Evolutionary conservation across 2,888 invertebrate species (phyloP), one percentile per base, ranked within the genome.

Genomic region (Drosophila mulleri): DNA sequence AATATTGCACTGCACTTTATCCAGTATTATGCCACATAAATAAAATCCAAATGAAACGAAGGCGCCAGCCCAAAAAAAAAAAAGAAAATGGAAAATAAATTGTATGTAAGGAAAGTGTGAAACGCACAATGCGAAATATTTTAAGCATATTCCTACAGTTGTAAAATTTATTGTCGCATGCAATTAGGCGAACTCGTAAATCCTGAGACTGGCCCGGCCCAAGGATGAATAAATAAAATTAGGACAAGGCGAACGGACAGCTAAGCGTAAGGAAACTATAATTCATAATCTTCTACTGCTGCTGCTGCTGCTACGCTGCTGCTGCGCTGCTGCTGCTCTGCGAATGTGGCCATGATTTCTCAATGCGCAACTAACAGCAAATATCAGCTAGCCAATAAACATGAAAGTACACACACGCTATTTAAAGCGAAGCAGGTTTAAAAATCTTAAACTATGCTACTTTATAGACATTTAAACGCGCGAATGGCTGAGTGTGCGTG

Each of bases 111-210:
- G 57, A 69, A 57, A 45, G 56, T 63, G 41, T 18, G 44, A 53
- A 47, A 61, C 61, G 52, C 58, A 41, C 44, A 72, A 66, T 72
- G 59, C 73, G 56, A 80, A 80, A 80, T 78, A 77, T 88, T 75
- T 74, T 67, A 74, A 78, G 76, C 79, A 86, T 88, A 76, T 88
- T 88, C 47, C 48, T 66, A 75, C 83, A 83, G 83, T 81, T 74
- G 77, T 50, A 74, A 67, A 89, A 86, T 86, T 86, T 88, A 89
- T 88, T 81, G 86, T 81, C 81, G 66, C 71, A 57, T 83, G 89
- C 86, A 86, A 86, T 86, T 86, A 86, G 86, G 77, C 67, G 77
- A 67, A 71, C 79, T 88, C 86, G 83, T 86, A 86, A 86, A 86
- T 86, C 59, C 67, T 72, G 65, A 47, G 72, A 69, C 66, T 72